Base-by-base conservation (phyloP, 2,113 vertebrate genomes). In the Circaetus cinerascens region DNA sequence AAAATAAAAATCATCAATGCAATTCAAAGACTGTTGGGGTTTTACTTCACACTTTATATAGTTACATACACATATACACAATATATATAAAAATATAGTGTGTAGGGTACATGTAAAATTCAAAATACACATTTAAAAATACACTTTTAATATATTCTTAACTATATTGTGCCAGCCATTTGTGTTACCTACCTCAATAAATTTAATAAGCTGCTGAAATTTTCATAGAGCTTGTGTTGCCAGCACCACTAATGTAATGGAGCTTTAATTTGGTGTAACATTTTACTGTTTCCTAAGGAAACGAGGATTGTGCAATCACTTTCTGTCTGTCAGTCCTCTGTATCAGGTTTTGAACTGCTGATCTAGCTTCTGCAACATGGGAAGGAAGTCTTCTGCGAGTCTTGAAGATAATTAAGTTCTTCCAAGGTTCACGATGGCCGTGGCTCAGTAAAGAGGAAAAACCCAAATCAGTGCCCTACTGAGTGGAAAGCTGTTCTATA, bases 381-480 rank as follows among this genome's bases (percentile, higher is more conserved):
- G 53, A 90, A 29, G 45, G 21, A 90, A 50, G 21, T 57, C 46
- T 86, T 66, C 40, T 59, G 13, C 0, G 0, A 56, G 40, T 41
- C 40, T 40, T 68, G 14, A 85, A 82, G 56, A 67, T 74, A 82
- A 95, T 78, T 62, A 84, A 56, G n/a, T 88, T 93, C 73, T 75
- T 91, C 64, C 0, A 72, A 81, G 26, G 81, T 91, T 81, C 36
- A 41, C 0, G 0, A 41, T 85, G 62, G 29, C 68, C 0, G 0
- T 81, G 53, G 69, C 77, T 93, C 69, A 76, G 30, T 82, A 91
- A 90, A 68, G 48, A 78, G 21, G 40, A 88, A 93, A 85, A 95
- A 9, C 40, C 15, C 19, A 68, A 78, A 78, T 85, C 84, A 48
- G 43, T 67, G 40, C 48, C 69, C 84, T 76, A 72, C 69, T 46